Conservation (phyloP, 2,797 vertebrate genomes). For the Amazona ochrocephala region DNA sequence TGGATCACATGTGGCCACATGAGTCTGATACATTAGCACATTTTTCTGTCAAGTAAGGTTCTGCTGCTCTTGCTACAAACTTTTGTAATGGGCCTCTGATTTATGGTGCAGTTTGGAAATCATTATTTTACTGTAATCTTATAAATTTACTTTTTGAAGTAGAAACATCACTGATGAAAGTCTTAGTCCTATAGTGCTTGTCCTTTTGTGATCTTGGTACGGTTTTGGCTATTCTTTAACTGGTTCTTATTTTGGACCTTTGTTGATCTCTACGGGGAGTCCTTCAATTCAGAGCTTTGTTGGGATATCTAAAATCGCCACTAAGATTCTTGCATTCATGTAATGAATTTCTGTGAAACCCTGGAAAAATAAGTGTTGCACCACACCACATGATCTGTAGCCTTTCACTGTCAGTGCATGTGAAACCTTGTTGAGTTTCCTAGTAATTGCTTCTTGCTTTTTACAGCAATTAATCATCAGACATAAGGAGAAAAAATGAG, state of each 20-base stretch:
- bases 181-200: neutral
- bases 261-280: neutral
- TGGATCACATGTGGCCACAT: neutral
- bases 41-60: neutral
- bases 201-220: neutral
- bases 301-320: neutral
- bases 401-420: neutral
- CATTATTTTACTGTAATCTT: neutral
- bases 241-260: neutral
- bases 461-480: neutral
- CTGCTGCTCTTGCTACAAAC: neutral
- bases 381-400: neutral
- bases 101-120: neutral
- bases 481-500: neutral
- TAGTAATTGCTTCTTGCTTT: neutral
- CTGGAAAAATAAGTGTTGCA: neutral
- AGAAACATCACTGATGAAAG: neutral
- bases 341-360: neutral
- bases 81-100: neutral
- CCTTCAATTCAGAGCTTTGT: neutral
- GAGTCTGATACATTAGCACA: neutral
- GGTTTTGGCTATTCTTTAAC: neutral
- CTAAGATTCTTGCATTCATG: neutral
- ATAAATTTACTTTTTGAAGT: neutral
- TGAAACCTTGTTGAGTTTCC: neutral